Evolutionary conservation across 2,888 invertebrate genomes (phyloP), one percentile per base, ranked within the genome.

Genomic region (Argynnis bischoffii): DNA sequence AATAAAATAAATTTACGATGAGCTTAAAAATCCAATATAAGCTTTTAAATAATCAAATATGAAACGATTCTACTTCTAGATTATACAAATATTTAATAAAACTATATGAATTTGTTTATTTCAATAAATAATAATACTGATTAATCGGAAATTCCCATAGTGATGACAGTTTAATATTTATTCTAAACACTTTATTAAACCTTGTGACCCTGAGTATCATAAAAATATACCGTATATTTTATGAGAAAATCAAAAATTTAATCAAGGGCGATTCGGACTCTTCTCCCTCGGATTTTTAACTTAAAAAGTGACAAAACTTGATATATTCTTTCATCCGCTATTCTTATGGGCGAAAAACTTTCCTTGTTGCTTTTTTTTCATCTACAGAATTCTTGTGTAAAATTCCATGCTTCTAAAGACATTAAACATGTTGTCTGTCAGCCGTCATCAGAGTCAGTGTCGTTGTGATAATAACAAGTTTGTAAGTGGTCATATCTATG

Each of bases 101-200:
- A 55, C 13, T 16, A 16, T 55, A 41, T 35, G n/a, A 48, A 48
- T 59, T 59, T 48, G 48, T 59, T 48, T 48, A 59, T 18, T 35
- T 6, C 16, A 53, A 53, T 61, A 51, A 61, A 61, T 51, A 51
- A 51, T 16, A 8, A 51, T 61, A 51, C 35, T 46, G 35, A 61
- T 26, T 61, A 48, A 61, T 46, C 18, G 21, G 41, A 51, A 50
- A 48, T 50, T 60, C 35, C 55, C 47, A 61, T 26, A 21, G 21
- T 54, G 65, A 50, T 55, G 60, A 61, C 60, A 61, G 66, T 11
- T 50, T 48, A 41, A 61, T 61, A 50, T 41, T 51, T 66, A 61
- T 50, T 66, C 21, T 50, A 61, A 41, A 55, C 14, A 50, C 53
- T 53, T 1, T 41, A 51, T 31, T 61, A 61, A 61, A 61, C 61